Conservation (phyloP, 1,140 invertebrate species). For the Zaprionus capensis region DNA sequence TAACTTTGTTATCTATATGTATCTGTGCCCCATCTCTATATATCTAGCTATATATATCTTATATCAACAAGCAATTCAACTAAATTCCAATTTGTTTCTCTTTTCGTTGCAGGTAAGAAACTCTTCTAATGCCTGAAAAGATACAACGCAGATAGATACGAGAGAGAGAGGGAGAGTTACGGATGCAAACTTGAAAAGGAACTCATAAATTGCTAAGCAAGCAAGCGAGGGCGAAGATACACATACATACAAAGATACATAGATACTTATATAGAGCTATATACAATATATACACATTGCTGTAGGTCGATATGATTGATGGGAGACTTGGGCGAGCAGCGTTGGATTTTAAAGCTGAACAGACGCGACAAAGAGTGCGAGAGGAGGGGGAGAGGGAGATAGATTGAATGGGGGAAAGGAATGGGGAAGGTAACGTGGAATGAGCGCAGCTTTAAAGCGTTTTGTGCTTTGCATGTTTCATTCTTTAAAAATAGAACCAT, state of each 20-base stretch:
- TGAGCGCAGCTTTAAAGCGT: slow-evolving; percentile 33
- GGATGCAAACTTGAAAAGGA: slow-evolving; percentile 10
- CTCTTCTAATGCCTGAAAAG: background rate
- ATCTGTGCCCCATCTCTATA: background rate
- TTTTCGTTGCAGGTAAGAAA: slow-evolving; percentile 62
- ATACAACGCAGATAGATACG: background rate
- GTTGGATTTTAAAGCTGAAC: slow-evolving; percentile 43
- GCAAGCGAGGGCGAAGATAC: background rate
- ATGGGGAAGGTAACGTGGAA: background rate
- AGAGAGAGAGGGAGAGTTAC: background rate
- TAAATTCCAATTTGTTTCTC: slow-evolving; percentile 34
- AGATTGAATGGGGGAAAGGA: too few species aligned
- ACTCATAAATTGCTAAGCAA: slow-evolving; percentile 12
- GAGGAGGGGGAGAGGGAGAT: background rate
- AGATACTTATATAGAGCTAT: slow-evolving; percentile 2
- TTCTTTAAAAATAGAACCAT: slow-evolving; percentile 48
- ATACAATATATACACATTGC: slow-evolving; percentile 22
- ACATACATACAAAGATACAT: background rate
- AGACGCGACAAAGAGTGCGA: background rate
- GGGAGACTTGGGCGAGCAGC: slow-evolving; percentile 7
- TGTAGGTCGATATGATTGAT: slow-evolving; percentile 54
- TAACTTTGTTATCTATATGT: background rate
- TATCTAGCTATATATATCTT: background rate
- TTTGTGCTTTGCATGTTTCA: slow-evolving; percentile 29
- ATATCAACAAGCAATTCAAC: slow-evolving; percentile 5